Conservation (phyloP, 1,140 invertebrate species). For the Zophobas morio region DNA sequence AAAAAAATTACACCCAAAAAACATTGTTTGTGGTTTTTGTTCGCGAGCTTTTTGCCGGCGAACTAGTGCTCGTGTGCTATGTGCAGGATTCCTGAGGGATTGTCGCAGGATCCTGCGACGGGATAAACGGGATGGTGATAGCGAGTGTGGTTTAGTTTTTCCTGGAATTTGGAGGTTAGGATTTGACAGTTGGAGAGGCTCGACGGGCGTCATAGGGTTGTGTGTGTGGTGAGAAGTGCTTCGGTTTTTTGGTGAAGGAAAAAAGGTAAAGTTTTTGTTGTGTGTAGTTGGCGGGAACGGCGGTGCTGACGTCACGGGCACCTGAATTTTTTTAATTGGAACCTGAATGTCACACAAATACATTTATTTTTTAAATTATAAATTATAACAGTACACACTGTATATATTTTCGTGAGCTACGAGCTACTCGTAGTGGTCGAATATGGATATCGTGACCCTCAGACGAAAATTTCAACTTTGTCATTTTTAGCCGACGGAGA, state of each 20-base stretch:
- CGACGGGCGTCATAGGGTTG: slow-evolving; percentile 38
- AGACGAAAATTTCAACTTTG: neutral
- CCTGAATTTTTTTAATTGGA: no score
- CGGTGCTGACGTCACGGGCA: no score
- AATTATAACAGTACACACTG: no score
- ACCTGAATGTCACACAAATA: no score
- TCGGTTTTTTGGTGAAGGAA: slow-evolving; percentile 20
- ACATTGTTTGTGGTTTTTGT: slow-evolving; percentile 20
- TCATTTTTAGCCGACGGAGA: neutral
- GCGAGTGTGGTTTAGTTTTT: neutral
- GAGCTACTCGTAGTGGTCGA: no score
- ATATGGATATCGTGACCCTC: no score
- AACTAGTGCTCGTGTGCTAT: neutral
- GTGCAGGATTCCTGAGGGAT: slow-evolving; percentile 7
- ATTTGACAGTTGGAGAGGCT: slow-evolving; percentile 22
- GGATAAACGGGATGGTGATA: slow-evolving; percentile 7
- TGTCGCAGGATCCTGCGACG: slow-evolving; percentile 29
- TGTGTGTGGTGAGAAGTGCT: slow-evolving; percentile 28
- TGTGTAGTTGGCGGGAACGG: no score
- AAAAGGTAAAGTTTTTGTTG: slow-evolving; percentile 28
- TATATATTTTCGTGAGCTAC: no score
- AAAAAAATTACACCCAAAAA: slow-evolving; percentile 16
- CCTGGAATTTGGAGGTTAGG: slow-evolving; percentile 1
- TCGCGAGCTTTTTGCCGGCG: neutral
- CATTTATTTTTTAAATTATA: no score